These are phyloP conservation scores for Trissolcus brochymenae DNA, from an alignment of 2,888 invertebrate genomes.

Conservation along the genomic window DNA sequence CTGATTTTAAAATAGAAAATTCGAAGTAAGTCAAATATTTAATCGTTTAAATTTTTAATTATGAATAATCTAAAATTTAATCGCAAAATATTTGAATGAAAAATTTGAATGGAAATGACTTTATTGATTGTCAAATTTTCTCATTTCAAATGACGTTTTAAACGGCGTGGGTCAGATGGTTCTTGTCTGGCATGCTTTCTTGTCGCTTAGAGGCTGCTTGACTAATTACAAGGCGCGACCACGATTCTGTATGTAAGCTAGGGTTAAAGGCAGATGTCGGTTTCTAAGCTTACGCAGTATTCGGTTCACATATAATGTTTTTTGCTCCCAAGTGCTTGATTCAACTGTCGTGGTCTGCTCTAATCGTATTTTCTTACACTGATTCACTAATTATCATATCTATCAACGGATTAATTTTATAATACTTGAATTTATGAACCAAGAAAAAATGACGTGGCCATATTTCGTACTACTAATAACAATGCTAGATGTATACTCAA, in stretches of 20 bases:
- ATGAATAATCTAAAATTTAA: too few species aligned
- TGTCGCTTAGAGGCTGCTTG: constrained; percentile 59
- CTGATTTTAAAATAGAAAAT: too few species aligned
- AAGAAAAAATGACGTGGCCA: too few species aligned
- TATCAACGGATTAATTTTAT: too few species aligned
- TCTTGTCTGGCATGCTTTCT: constrained; percentile 55
- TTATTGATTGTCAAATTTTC: too few species aligned
- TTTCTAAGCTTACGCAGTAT: constrained; percentile 67
- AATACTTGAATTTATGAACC: background rate
- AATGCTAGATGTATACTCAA: too few species aligned
- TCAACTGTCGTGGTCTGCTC: constrained; percentile 65
- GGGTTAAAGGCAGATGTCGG: constrained; percentile 68
- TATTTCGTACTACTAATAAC: too few species aligned
- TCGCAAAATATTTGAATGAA: too few species aligned
- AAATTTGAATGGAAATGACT: too few species aligned
- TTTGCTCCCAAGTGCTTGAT: constrained; percentile 60
- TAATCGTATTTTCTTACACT: constrained; percentile 58
- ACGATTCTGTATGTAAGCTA: constrained; percentile 63
- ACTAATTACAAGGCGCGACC: constrained; percentile 71
- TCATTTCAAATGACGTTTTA: background rate
- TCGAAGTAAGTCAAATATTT: too few species aligned
- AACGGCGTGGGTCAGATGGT: constrained; percentile 24
- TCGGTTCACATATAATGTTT: constrained; percentile 57
- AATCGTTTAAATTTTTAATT: too few species aligned
- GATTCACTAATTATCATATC: too few species aligned